phyloP scores from a whole-genome alignment of 2,888 invertebrate genomes.

The Ophion costatus region DNA sequence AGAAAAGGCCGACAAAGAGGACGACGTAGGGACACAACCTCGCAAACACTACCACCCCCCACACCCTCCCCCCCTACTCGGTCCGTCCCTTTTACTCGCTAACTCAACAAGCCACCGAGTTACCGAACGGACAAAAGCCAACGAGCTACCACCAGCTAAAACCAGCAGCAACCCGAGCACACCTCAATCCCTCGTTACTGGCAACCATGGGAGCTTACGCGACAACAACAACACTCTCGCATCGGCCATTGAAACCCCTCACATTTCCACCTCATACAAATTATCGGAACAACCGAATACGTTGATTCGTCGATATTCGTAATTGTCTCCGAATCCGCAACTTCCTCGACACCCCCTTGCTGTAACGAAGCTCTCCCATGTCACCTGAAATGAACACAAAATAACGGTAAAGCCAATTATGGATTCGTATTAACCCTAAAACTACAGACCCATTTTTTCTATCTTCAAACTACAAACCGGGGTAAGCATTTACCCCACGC shows the following conservation, averaged over 20 bases:
- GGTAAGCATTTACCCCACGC: too few species aligned
- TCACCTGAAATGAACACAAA: background rate
- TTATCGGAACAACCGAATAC: constrained; percentile 73
- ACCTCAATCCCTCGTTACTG: constrained; percentile 34
- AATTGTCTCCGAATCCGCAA: constrained; percentile 76
- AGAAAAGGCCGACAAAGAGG: constrained; percentile 36
- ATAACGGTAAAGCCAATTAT: background rate
- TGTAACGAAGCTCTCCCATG: too few species aligned
- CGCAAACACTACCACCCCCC: constrained; percentile 52
- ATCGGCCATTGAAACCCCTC: constrained; percentile 6
- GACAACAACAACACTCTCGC: constrained; percentile 33
- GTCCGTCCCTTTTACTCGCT: constrained; percentile 64
- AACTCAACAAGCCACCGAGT: constrained; percentile 60
- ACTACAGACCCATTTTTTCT: too few species aligned
- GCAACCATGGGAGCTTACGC: constrained; percentile 24
- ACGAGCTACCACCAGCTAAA: constrained; percentile 49
- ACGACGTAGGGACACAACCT: constrained; percentile 29
- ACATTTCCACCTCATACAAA: constrained; percentile 61
- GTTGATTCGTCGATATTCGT: constrained; percentile 76
- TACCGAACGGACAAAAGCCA: constrained; percentile 54
- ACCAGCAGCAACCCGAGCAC: constrained; percentile 51
- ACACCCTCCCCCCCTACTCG: constrained; percentile 55
- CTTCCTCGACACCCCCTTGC: constrained; percentile 27
- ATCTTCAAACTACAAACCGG: too few species aligned
- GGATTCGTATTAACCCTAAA: background rate